Conservation (phyloP, 2,113 vertebrate species). For the Channa argus region DNA sequence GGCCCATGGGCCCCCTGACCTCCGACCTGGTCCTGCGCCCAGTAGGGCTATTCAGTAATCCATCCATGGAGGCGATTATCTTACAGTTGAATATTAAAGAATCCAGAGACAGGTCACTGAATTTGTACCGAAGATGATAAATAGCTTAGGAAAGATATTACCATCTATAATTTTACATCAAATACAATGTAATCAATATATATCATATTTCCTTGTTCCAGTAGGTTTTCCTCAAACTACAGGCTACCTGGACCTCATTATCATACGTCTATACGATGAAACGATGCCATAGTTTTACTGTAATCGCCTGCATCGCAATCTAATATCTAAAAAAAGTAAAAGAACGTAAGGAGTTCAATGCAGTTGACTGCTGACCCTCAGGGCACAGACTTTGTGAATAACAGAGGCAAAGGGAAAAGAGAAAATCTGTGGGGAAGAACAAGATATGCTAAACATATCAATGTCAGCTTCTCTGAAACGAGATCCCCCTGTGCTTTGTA, state of each 20-base stretch:
- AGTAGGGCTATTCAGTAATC: too few relatives aligned
- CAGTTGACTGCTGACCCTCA: constrained; percentile 43
- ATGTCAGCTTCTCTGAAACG: constrained; percentile 45
- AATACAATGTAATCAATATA: constrained; percentile 9
- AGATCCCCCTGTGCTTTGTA: constrained; percentile 38
- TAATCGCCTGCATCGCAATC: constrained; percentile 48
- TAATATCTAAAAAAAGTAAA: constrained; percentile 40
- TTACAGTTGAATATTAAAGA: neutral
- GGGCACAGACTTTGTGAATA: constrained; percentile 47
- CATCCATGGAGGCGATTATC: neutral
- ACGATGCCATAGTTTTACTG: constrained; percentile 30
- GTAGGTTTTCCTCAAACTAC: constrained; percentile 10
- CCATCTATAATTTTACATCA: neutral
- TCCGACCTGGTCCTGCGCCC: too few relatives aligned
- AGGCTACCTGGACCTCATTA: constrained; percentile 33
- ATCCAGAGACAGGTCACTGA: neutral
- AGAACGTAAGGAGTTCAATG: constrained; percentile 31
- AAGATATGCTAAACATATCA: constrained; percentile 61
- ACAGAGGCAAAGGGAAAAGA: constrained; percentile 15
- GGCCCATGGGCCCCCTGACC: too few relatives aligned
- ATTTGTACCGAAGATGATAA: constrained; percentile 13
- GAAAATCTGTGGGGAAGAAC: constrained; percentile 27
- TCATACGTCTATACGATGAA: constrained; percentile 14
- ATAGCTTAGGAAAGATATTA: neutral
- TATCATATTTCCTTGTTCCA: constrained; percentile 9